phyloP scores from a whole-genome alignment of 2,113 vertebrate species.

The Anhinga anhinga region DNA sequence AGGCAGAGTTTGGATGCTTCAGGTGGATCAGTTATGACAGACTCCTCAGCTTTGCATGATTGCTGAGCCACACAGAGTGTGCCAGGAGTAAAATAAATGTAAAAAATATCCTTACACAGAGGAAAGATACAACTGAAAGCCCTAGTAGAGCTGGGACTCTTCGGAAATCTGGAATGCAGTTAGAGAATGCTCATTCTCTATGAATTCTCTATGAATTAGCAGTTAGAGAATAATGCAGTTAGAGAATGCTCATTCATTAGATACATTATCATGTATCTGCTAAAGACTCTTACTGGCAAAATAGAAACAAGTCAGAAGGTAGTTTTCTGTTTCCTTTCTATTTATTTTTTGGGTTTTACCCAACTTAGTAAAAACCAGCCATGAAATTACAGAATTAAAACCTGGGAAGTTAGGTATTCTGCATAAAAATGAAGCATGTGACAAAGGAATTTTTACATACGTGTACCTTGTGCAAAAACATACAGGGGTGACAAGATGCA shows the following conservation, averaged over 20 bases:
- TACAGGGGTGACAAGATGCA: neutral
- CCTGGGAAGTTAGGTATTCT: neutral
- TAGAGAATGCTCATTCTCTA: too few relatives aligned
- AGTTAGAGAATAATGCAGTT: neutral
- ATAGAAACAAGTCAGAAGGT: neutral
- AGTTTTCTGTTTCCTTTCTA: neutral
- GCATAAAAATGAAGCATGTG: neutral
- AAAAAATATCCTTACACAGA: neutral
- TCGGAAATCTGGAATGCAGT: neutral
- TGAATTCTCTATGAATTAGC: too few relatives aligned
- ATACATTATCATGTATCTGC: neutral
- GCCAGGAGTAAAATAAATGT: neutral
- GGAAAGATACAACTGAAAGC: neutral
- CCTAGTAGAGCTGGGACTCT: neutral
- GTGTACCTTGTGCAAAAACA: fast-evolving
- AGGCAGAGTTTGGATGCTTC: neutral
- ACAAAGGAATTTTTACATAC: neutral
- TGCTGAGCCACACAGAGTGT: neutral
- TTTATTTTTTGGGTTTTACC: neutral
- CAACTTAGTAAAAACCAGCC: neutral
- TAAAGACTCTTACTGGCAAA: neutral
- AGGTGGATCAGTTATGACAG: fast-evolving
- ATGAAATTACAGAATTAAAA: neutral
- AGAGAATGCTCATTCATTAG: neutral
- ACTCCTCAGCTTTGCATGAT: neutral